A percentile compares a stretch with the other conserved stretches of the same genome.
Evolutionary conservation across 2,888 invertebrate species (phyloP).

Genomic region (Caenorhabditis sp.): DNA sequence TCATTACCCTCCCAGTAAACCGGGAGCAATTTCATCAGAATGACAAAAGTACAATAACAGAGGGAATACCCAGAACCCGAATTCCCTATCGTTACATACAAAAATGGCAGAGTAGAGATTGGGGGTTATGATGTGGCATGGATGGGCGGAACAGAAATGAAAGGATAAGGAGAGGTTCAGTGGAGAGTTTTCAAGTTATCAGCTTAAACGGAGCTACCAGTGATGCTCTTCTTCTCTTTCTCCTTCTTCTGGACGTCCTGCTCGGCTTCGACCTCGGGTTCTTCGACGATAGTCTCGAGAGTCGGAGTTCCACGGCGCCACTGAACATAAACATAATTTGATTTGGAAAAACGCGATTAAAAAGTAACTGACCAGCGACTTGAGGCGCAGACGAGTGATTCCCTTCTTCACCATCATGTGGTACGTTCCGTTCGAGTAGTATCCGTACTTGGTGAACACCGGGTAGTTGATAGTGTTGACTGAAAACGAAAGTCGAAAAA

Average conservation of each 20-base stretch:
- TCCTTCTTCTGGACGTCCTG: not conserved
- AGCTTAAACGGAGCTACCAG: no score
- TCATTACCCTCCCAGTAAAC: no score
- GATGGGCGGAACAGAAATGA: no score
- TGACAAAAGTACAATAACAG: no score
- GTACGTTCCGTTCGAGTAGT: conserved; percentile 24
- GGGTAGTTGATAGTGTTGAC: conserved; percentile 43
- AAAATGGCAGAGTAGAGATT: no score
- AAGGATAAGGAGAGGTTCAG: no score
- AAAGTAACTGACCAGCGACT: conserved; percentile 17
- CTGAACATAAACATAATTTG: conserved; percentile 5
- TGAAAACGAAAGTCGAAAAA: conserved; percentile 9
- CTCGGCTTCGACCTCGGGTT: conserved; percentile 22
- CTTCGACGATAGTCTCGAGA: conserved; percentile 30
- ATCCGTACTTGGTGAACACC: conserved; percentile 42
- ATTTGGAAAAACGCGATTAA: not conserved
- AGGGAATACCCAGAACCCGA: no score
- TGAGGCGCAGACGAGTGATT: conserved; percentile 17
- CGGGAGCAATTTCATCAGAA: no score
- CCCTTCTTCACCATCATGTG: conserved; percentile 41
- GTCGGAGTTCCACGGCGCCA: conserved; percentile 37
- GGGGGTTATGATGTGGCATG: no score
- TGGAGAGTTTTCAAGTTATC: not conserved
- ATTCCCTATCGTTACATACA: no score
- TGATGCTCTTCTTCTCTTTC: not conserved